Evolutionary conservation across 2,797 vertebrate species (phyloP).

Genomic region (Heterohyrax brucei): DNA sequence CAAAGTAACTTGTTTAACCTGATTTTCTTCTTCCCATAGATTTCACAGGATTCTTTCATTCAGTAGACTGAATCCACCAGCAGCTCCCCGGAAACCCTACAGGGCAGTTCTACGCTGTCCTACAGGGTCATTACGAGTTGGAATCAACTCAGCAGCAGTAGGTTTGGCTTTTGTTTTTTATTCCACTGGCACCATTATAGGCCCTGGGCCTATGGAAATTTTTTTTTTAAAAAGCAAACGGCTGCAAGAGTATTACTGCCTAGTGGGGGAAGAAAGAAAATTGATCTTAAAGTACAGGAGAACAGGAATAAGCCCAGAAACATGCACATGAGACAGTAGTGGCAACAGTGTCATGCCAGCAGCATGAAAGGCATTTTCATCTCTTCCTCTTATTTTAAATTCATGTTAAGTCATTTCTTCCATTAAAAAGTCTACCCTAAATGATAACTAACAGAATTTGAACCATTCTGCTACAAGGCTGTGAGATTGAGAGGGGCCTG

Average conservation of each 20-base stretch:
- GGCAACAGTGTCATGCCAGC: not conserved
- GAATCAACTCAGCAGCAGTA: not conserved
- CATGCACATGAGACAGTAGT: not conserved
- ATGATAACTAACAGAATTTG: not conserved
- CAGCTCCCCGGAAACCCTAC: too few species aligned
- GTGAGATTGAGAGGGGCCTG: not conserved
- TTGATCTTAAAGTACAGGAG: not conserved
- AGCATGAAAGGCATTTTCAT: not conserved
- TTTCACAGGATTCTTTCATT: not conserved
- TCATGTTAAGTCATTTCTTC: conserved; percentile 38
- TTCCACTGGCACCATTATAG: not conserved
- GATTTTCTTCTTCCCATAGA: conserved; percentile 20
- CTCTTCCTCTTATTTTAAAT: not conserved
- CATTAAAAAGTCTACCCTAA: not conserved
- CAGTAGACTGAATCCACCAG: not conserved
- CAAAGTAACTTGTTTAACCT: conserved; percentile 13
- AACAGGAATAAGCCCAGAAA: not conserved
- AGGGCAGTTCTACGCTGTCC: too few species aligned
- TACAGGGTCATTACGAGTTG: not conserved
- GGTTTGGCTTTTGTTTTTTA: too few species aligned
- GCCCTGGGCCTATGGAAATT: not conserved
- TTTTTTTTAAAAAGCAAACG: not conserved
- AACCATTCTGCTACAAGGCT: not conserved
- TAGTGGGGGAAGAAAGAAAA: not conserved
- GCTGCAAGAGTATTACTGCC: not conserved